Evolutionary conservation across 2,113 vertebrate genomes (phyloP), one percentile per base, ranked within the genome.

Genomic region (Donacobius atricapilla): DNA sequence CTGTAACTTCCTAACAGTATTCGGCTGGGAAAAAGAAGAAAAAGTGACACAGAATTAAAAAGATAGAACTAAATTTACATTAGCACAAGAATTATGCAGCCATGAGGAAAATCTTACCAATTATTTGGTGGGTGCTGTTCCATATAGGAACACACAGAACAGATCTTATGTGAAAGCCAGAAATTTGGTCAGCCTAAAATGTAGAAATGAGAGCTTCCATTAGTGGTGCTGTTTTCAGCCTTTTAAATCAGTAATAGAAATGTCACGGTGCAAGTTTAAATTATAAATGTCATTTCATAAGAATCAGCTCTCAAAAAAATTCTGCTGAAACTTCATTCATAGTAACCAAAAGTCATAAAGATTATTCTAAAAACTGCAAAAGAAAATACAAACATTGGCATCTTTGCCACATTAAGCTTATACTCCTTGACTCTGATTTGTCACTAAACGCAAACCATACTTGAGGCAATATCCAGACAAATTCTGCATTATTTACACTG

Each of bases 91-190:
- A 91, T 7, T 17, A 53, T 8, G 6, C 13, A 71, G 22, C 79
- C 50, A 21, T 30, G 13, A 75, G 33, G 47, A 69, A 86, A 31
- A 28, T 95, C 99, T 98, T 98, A 99, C 99, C 99, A 45, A 99
- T 99, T 97, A 99, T 99, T 98, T 99, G 99, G 93, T 99, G 99
- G 94, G 98, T 99, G 97, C 99, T 99, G 97, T 99, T 99, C 99
- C 99, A 99, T 97, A 99, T 99, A 40, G 99, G 99, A 83, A 99
- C 99, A 90, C 99, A 99, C 64, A 99, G 98, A 95, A 99, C 99
- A 53, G 99, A 99, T 87, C 99, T 98, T 96, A 99, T 99, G 64
- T 99, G 99, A 97, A 99, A 99, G 78, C 99, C 99, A 68, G 99
- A 99, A 97, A 99, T 99, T 97, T 99, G 99, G 93, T 99, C 99